Base-by-base conservation (phyloP, 2,888 invertebrate species). In the Pecten maximus region DNA sequence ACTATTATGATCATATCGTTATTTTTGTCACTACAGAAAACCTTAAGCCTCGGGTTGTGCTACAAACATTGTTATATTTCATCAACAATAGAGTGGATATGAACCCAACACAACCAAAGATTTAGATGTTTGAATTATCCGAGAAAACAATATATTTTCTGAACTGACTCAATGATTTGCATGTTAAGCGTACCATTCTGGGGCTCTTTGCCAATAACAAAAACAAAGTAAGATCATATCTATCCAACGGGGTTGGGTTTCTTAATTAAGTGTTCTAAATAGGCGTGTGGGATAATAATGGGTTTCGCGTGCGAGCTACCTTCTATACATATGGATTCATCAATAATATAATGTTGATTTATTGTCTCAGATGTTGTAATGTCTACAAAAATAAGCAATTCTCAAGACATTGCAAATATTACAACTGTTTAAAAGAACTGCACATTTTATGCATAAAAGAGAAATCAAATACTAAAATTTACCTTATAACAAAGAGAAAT, bases 161-260 rank as follows among this genome's bases (percentile, higher is more conserved):
- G 0, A 35, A 74, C 2, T 74, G 12, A 74, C 35, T 28, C 28
- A 28, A 35, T 35, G 19, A 6, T 23, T 74, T 35, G 35, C 12
- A 28, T 35, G 28, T 74, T 35, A 74, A 74, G 6, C 60, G 0
- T 15, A 35, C 74, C 74, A 35, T 23, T 15, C 74, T 74, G 50
- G 6, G 44, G 8, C 74, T 8, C 23, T 28, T 6, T 28, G 28
- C 74, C 74, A 74, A 28, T 35, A 28, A 28, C 74, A 74, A 8
- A 74, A 74, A 74, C 74, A 74, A 74, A 35, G 28, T 74, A 74
- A 74, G 74, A 74, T 74, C 74, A 3, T 74, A 74, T 74, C 74
- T 74, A 12, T 74, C 6, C 15, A 74, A 4, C 15, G 74, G 35
- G 35, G 28, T 74, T 74, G 35, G 28, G 74, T 74, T 74, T 74